Evolutionary conservation across 2,113 vertebrate species (phyloP).

Genomic region (Otolemur garnettii): DNA sequence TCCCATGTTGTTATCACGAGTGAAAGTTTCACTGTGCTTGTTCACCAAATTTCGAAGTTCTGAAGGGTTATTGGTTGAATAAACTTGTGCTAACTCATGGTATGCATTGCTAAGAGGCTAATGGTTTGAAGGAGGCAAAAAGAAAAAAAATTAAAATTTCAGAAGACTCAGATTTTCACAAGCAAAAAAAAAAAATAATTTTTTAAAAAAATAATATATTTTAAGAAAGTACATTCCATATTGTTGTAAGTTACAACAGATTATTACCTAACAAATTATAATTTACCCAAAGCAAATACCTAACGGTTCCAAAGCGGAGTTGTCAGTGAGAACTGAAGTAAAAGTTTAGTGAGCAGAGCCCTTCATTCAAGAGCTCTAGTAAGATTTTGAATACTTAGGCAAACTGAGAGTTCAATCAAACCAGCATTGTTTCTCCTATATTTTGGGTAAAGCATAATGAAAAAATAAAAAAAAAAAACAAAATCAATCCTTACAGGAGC

Average conservation of each 20-base stretch:
- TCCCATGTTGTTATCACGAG: slow-evolving; percentile 97
- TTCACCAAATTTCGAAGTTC: slow-evolving; percentile 96
- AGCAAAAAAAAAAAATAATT: neutral
- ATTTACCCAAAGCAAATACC: slow-evolving; percentile 24
- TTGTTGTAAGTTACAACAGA: neutral
- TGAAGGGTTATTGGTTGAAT: slow-evolving; percentile 96
- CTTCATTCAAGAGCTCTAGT: neutral
- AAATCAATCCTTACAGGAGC: neutral
- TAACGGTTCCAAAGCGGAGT: neutral
- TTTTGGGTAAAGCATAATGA: slow-evolving; percentile 24
- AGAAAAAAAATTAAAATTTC: slow-evolving; percentile 34
- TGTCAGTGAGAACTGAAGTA: neutral
- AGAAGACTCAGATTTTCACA: neutral
- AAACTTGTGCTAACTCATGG: slow-evolving; percentile 98
- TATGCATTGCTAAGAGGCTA: slow-evolving; percentile 99
- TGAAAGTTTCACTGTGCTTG: slow-evolving; percentile 97
- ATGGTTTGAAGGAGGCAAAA: slow-evolving; percentile 59
- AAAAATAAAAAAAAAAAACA: neutral
- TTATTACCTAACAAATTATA: neutral
- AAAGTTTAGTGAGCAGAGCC: neutral
- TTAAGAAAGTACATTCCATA: neutral
- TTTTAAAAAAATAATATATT: neutral
- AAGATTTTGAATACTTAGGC: neutral
- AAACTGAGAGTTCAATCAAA: neutral
- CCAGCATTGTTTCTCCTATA: neutral